Base-by-base conservation (phyloP, 2,888 invertebrate genomes). In the Crepidodera aurea region DNA sequence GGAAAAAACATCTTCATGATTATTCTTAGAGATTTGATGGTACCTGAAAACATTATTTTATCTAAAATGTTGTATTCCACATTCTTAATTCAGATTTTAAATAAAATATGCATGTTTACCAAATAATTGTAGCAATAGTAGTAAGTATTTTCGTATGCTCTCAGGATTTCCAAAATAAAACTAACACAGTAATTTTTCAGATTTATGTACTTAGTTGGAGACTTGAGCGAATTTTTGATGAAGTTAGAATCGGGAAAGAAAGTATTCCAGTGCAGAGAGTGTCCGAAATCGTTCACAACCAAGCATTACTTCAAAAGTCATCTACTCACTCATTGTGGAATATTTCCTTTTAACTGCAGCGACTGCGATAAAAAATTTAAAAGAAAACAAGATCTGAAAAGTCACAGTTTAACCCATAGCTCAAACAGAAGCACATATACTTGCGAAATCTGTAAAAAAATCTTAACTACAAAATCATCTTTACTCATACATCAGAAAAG, bases 401-500 rank as follows among this genome's bases (percentile, higher is more conserved):
- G 60, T 12, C 68, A 69, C 53, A 62, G 51, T 13, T 50, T 56
- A 10, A 61, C 63, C 4, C 68, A 70, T 53, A 66, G 71, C 19
- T 62, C 57, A 4, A 68, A 64, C 27, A 66, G 70, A 40, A 67
- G 64, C 16, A 64, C 67, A 2, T 74, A 68, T 62, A 63, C 70
- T 16, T 87, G 88, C 66, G 80, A 84, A 0, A 77, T 84, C 0
- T 88, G 88, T 65, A 84, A 85, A 0, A 85, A 85, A 69, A 84
- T 84, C 46, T 83, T 87, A 67, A 69, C 69, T 39, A 68, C 72
- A 0, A 71, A 74, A 51, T 70, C 72, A 1, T 70, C 73, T 1
- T 60, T 74, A 12, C 15, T 63, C 8, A 58, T 67, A 5, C 69
- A 69, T 25, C 69, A 69, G 34, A 70, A 70, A 48, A 58, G 70